These are phyloP conservation scores for Manduca sexta DNA, from an alignment of 1,140 invertebrate species.

Conservation along the genomic window DNA sequence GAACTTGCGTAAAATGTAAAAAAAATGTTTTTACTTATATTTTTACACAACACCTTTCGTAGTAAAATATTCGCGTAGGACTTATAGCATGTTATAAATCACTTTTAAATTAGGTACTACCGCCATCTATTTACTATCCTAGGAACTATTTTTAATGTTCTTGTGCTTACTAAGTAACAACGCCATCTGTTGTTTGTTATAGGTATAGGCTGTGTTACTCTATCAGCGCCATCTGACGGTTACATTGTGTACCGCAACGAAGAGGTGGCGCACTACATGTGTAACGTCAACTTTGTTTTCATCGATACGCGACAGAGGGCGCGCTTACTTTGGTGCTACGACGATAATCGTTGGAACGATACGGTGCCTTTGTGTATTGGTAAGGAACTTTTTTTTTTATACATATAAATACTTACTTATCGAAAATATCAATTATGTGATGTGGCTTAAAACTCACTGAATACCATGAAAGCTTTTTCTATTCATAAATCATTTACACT, in stretches of 20 bases:
- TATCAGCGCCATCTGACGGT: constrained; percentile 73
- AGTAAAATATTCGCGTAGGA: no score
- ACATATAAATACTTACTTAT: no score
- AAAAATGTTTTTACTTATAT: no score
- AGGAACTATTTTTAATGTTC: not conserved
- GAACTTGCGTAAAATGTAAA: no score
- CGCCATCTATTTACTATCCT: constrained; percentile 10
- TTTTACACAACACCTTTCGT: no score
- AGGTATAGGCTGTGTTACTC: constrained; percentile 76
- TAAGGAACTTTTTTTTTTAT: no score
- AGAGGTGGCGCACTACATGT: constrained; percentile 75
- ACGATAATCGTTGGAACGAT: constrained; percentile 75
- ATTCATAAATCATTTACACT: not conserved
- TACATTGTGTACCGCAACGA: constrained; percentile 74
- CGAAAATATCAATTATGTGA: no score
- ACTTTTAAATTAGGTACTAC: no score
- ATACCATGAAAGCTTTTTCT: no score
- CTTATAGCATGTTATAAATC: no score
- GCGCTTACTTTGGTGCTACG: constrained; percentile 71
- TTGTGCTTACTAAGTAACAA: constrained; percentile 1
- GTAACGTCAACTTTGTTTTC: constrained; percentile 75
- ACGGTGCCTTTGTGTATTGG: constrained; percentile 75
- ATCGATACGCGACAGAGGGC: constrained; percentile 71
- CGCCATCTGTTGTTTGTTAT: constrained; percentile 27
- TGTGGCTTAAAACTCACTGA: no score